Evolutionary conservation across 2,113 vertebrate genomes (phyloP).

Genomic region (Dinomys branickii): DNA sequence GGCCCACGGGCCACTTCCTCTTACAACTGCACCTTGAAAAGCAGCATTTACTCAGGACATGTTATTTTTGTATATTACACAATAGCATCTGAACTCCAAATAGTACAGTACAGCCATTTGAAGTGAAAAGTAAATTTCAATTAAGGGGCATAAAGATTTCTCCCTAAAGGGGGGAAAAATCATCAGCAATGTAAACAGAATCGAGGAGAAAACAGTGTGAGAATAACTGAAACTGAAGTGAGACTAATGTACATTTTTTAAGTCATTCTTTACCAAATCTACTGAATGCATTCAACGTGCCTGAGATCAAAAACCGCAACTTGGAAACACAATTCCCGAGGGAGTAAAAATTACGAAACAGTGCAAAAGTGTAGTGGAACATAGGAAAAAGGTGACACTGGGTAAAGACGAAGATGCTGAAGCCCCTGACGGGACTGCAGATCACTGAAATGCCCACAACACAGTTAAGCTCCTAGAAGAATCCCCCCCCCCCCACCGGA

Average conservation of each 20-base stretch:
- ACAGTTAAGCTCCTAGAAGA: constrained; percentile 5
- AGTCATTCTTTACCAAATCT: neutral
- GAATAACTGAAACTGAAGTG: neutral
- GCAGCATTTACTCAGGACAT: neutral
- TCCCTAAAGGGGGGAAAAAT: neutral
- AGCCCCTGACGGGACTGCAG: neutral
- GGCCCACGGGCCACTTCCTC: neutral
- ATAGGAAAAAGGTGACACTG: neutral
- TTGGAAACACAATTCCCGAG: constrained; percentile 39
- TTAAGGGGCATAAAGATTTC: neutral
- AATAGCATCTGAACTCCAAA: neutral
- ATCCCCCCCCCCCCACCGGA: neutral
- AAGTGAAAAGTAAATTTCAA: constrained; percentile 47
- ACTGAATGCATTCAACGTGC: neutral
- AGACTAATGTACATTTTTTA: neutral
- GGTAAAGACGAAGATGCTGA: neutral
- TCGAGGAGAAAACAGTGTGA: neutral
- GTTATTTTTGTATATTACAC: constrained; percentile 13
- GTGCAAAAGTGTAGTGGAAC: neutral
- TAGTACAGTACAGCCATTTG: neutral
- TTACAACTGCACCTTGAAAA: neutral
- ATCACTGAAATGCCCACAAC: neutral
- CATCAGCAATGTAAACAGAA: neutral
- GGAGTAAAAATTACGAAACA: neutral
- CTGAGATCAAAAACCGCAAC: constrained; percentile 46